Base-by-base conservation (phyloP, 2,113 vertebrate species). In the Amblyornis subalaris region DNA sequence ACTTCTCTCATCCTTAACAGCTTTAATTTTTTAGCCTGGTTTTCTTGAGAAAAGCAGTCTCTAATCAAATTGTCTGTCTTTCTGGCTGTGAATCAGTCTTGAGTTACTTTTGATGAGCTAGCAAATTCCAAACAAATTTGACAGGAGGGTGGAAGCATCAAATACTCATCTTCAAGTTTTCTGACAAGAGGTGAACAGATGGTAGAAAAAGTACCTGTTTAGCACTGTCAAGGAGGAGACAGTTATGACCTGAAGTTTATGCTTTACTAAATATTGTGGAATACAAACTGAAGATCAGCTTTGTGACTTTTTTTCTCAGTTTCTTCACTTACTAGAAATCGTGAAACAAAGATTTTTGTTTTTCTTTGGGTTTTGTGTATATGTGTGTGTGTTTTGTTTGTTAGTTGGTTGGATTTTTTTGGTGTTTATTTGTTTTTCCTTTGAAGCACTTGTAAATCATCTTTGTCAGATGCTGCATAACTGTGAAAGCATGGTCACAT, bases 371-470 rank as follows among this genome's bases (percentile, higher is more conserved):
- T 6, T 69, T 45, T 70, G 10, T 50, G 6, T 19, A 4, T 31
- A 3, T 50, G 6, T 47, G 19, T 44, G 38, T 48, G 7, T 10
- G 38, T 33, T 23, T 77, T 51, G 5, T 54, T 51, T 36, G 4
- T 24, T 50, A 24, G 5, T 19, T 78, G 35, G 1, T 38, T 53
- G 55, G 9, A 21, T 12, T 47, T 42, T 55, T 31, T 35, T 16
- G 4, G 4, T 7, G 0, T 20, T 33, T 54, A 5, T 21, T 28
- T 42, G 15, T 3, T 47, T 62, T 51, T 71, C 10, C 6, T 2
- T 29, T 72, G 23, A 73, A 65, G 4, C 4, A 22, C 3, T 48
- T 70, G 7, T 33, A 73, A 70, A 53, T 44, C 51, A 9, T 55
- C 7, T 23, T 31, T 83, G 7, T 48, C 18, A 33, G 20, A 42